Evolutionary conservation across 2,113 vertebrate species (phyloP).

Genomic region (Microtus montanus): DNA sequence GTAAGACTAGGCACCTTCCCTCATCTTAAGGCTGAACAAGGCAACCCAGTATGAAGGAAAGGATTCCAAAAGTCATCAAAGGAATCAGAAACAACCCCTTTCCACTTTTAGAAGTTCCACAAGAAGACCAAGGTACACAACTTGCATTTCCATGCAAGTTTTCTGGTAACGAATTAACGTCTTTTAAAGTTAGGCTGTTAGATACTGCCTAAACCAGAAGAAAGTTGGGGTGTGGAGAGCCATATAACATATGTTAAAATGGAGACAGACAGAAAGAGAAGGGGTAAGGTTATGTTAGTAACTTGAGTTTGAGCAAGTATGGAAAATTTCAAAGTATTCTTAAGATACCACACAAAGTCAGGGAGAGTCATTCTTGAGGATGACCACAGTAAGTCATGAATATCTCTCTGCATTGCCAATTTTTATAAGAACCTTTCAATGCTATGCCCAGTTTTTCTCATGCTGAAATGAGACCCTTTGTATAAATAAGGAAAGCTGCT

Average conservation of each 20-base stretch:
- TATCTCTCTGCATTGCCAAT: constrained; percentile 24
- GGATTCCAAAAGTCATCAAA: neutral
- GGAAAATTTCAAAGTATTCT: constrained; percentile 33
- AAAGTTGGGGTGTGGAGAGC: neutral
- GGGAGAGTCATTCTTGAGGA: neutral
- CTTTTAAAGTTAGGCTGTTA: constrained; percentile 15
- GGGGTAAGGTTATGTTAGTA: neutral
- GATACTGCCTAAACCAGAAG: neutral
- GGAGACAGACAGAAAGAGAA: neutral
- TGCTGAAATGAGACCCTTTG: constrained; percentile 13
- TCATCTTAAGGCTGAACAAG: neutral
- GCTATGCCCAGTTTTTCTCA: neutral
- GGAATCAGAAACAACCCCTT: neutral
- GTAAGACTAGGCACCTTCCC: neutral
- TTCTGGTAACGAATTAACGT: neutral
- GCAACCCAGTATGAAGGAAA: neutral
- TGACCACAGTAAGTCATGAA: constrained; percentile 27
- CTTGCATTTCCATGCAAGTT: neutral
- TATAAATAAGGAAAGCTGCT: neutral
- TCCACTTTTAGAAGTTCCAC: neutral
- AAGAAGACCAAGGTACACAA: neutral
- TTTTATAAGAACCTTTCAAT: constrained; percentile 4
- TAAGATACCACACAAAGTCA: constrained; percentile 41
- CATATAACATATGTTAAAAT: neutral
- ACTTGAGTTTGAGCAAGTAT: constrained; percentile 45